Conservation (phyloP, 2,113 vertebrate species). For the Eleginops maclovinus region DNA sequence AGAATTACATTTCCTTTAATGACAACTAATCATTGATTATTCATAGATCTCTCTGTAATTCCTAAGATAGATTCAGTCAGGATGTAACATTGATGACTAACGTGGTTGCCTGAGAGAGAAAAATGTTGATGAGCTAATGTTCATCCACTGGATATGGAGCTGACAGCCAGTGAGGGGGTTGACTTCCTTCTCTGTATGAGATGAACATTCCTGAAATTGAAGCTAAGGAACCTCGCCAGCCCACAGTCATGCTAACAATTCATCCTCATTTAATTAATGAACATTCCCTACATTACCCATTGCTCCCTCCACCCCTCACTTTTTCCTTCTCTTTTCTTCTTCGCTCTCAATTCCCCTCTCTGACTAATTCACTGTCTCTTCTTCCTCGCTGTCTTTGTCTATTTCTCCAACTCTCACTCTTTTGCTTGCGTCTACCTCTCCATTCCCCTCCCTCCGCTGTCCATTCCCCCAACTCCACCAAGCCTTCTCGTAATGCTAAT, state of each 20-base stretch:
- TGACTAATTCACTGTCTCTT: slow-evolving; percentile 48
- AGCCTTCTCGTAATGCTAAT: slow-evolving; percentile 69
- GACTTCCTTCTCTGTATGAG: slow-evolving; percentile 62
- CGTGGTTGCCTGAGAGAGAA: slow-evolving; percentile 36
- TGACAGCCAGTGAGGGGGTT: slow-evolving; percentile 64
- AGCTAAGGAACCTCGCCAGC: slow-evolving; percentile 70
- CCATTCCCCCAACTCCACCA: slow-evolving; percentile 20
- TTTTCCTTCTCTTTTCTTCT: slow-evolving; percentile 44
- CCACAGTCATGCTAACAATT: slow-evolving; percentile 73
- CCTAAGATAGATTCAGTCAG: neutral
- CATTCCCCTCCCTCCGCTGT: slow-evolving; percentile 16
- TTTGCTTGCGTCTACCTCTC: slow-evolving; percentile 19
- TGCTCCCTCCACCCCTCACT: slow-evolving; percentile 24
- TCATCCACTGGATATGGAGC: slow-evolving; percentile 51
- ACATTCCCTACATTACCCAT: slow-evolving; percentile 67
- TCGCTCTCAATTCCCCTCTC: slow-evolving; percentile 31
- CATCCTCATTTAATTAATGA: slow-evolving; percentile 79
- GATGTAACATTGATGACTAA: slow-evolving; percentile 26
- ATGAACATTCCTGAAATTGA: slow-evolving; percentile 64
- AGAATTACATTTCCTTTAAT: neutral
- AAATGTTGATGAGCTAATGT: slow-evolving; percentile 59
- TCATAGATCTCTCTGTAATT: neutral
- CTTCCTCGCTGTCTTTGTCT: slow-evolving; percentile 33
- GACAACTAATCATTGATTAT: neutral
- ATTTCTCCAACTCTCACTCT: slow-evolving; percentile 6